Conservation (phyloP, 2,888 invertebrate species). For the Mythimna vitellina region DNA sequence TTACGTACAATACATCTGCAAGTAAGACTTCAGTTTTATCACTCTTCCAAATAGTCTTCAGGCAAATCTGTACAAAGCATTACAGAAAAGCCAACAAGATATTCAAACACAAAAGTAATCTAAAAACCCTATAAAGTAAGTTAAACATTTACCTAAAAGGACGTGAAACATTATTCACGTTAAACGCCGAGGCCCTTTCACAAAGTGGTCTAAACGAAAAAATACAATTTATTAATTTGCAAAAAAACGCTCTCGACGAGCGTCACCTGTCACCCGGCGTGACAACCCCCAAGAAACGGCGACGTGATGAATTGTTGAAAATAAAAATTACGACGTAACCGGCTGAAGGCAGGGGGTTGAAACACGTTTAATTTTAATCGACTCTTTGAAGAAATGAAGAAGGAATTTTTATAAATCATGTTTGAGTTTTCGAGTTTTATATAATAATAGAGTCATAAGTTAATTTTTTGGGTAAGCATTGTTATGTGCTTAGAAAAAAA, state of each 20-base stretch:
- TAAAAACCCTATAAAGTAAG: conserved; percentile 56
- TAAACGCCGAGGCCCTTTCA: conserved; percentile 57
- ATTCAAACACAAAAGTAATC: conserved; percentile 54
- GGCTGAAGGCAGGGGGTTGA: conserved; percentile 73
- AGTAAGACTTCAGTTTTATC: neutral
- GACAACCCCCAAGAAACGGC: conserved; percentile 73
- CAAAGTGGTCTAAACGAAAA: conserved; percentile 73
- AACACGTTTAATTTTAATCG: conserved; percentile 82
- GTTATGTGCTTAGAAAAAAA: neutral
- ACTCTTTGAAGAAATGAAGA: conserved; percentile 66
- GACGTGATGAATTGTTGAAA: conserved; percentile 85
- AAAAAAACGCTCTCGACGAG: conserved; percentile 73
- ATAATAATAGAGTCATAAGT: conserved; percentile 42
- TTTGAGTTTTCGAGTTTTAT: conserved; percentile 44
- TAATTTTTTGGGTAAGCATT: conserved; percentile 36
- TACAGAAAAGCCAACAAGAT: conserved; percentile 11
- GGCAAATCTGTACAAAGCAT: neutral
- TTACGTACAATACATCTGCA: neutral
- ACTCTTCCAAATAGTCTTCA: neutral
- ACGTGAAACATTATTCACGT: conserved; percentile 68
- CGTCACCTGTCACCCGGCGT: conserved; percentile 81
- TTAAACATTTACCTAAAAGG: conserved; percentile 65
- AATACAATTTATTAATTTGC: conserved; percentile 82
- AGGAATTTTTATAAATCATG: conserved; percentile 65
- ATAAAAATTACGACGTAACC: conserved; percentile 84